A percentile compares a stretch with the other conserved stretches of the same genome.
phyloP scores from a whole-genome alignment of 2,888 invertebrate genomes.

The Thelaira solivaga region DNA sequence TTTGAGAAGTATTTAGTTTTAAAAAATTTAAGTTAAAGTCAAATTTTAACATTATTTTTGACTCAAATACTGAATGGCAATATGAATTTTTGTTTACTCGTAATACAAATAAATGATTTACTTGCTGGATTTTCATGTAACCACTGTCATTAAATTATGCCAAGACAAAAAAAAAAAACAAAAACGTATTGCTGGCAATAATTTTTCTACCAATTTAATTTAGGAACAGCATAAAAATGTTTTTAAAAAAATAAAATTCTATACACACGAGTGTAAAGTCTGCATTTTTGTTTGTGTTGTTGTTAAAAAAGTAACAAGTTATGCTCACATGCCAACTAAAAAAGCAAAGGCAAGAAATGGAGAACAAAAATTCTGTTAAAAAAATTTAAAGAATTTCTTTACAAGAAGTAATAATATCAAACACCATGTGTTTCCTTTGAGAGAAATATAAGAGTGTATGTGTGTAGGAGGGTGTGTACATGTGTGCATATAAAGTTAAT shows the following conservation, averaged over 20 bases:
- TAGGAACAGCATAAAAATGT: slow-evolving; percentile 18
- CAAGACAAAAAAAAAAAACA: neutral
- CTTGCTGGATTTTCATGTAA: slow-evolving; percentile 7
- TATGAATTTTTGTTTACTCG: too few species aligned
- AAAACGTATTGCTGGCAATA: slow-evolving; percentile 31
- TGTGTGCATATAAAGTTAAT: too few species aligned
- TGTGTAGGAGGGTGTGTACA: too few species aligned
- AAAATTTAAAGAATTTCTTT: slow-evolving; percentile 42
- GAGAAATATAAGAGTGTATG: too few species aligned
- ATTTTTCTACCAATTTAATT: slow-evolving; percentile 38
- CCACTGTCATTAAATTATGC: slow-evolving; percentile 40
- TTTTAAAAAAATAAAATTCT: slow-evolving; percentile 18
- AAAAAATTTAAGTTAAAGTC: too few species aligned
- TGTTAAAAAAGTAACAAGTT: slow-evolving; percentile 44
- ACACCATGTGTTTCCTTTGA: slow-evolving; percentile 57
- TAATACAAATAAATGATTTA: too few species aligned
- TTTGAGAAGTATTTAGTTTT: too few species aligned
- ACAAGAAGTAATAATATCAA: slow-evolving; percentile 51
- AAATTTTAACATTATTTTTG: too few species aligned
- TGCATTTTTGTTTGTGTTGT: neutral
- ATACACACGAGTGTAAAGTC: neutral
- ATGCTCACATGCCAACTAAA: slow-evolving; percentile 20
- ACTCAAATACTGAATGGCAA: too few species aligned
- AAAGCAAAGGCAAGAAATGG: neutral
- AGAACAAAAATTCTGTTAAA: too few species aligned